Evolutionary conservation across 2,888 invertebrate genomes (phyloP).

Genomic region (Lasioglossum malachurum): DNA sequence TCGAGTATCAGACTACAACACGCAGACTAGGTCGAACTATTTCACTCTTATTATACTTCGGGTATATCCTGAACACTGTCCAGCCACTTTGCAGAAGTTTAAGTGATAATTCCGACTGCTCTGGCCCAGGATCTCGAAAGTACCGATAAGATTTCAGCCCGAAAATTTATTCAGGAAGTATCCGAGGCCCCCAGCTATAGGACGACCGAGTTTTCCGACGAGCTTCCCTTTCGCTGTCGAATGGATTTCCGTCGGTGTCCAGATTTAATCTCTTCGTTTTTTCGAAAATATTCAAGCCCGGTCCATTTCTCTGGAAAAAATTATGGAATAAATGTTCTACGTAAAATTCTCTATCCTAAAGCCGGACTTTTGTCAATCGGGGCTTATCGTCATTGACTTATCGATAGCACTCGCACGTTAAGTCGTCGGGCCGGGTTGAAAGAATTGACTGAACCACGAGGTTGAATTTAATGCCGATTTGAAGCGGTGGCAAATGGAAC

Average conservation of each 20-base stretch:
- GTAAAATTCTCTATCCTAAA: neutral
- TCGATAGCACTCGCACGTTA: conserved; percentile 25
- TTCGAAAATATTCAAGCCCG: conserved; percentile 40
- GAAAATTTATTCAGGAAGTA: conserved; percentile 47
- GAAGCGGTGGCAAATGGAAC: conserved; percentile 42
- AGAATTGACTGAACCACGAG: conserved; percentile 37
- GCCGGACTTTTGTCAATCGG: neutral
- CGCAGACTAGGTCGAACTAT: neutral
- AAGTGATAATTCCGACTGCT: conserved; percentile 23
- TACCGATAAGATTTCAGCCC: conserved; percentile 38
- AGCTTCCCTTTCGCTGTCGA: neutral
- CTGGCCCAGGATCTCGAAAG: conserved; percentile 12
- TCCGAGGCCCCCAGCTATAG: neutral
- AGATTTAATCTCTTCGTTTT: conserved; percentile 32
- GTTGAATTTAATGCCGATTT: conserved; percentile 58
- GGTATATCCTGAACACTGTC: conserved; percentile 8
- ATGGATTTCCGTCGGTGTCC: conserved; percentile 1
- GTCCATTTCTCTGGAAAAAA: neutral
- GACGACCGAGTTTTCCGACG: conserved; percentile 4
- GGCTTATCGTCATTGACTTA: conserved; percentile 8
- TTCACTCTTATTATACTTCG: neutral
- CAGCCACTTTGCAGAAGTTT: conserved; percentile 10
- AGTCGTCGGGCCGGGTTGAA: neutral
- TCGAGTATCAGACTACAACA: neutral
- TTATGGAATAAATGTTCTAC: neutral